Evolutionary conservation across 2,797 vertebrate species (phyloP).

Genomic region (Bradypodion ventrale): DNA sequence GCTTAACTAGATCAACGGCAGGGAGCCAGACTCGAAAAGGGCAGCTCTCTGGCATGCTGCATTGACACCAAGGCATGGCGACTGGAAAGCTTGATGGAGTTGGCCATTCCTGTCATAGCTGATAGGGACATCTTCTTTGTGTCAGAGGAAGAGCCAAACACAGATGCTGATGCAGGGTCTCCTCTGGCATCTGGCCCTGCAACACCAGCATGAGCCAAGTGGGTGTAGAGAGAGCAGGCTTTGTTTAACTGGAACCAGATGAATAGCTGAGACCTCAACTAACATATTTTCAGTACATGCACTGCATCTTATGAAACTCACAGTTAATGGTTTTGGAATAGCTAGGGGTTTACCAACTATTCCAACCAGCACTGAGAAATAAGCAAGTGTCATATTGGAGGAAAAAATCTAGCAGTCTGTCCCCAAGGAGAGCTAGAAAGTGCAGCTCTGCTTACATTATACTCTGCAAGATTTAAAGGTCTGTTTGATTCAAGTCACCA

Average conservation of each 20-base stretch:
- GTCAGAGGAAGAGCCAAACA: neutral
- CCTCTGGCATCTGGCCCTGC: neutral
- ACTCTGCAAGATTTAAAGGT: neutral
- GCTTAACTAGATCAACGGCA: neutral
- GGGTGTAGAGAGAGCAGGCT: neutral
- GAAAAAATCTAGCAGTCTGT: neutral
- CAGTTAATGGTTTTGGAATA: neutral
- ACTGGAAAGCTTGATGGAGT: neutral
- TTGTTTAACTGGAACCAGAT: neutral
- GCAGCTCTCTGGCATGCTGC: neutral
- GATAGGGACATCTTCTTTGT: neutral
- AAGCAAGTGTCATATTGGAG: neutral
- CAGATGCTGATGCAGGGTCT: neutral
- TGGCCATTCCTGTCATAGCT: neutral
- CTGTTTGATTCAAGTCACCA: neutral
- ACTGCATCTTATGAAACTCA: neutral
- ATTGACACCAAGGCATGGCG: neutral
- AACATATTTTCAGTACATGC: neutral
- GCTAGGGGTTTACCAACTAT: neutral
- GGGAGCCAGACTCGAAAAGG: neutral
- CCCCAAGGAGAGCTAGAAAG: neutral
- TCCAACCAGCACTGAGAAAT: neutral
- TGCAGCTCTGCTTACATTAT: neutral
- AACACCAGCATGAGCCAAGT: neutral
- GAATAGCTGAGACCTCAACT: neutral